Conservation (phyloP, 2,113 vertebrate genomes). For the Pangasianodon hypophthalmus region DNA sequence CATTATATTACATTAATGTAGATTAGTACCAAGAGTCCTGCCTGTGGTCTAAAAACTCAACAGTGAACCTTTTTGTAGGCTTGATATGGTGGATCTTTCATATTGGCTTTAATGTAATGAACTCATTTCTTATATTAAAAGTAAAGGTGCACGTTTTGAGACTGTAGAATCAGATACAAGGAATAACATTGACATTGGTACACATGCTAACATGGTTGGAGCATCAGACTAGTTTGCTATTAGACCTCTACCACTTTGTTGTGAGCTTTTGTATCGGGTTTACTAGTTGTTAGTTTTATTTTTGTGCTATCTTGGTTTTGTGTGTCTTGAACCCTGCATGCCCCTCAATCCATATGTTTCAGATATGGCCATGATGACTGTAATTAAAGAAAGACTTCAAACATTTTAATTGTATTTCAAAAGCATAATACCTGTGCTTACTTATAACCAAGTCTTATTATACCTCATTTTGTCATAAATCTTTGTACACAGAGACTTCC, state of each 20-base stretch:
- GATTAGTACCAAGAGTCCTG: neutral
- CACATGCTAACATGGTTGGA: neutral
- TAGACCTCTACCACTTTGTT: neutral
- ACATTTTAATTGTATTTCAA: conserved; percentile 19
- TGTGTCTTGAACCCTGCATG: neutral
- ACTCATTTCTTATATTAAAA: neutral
- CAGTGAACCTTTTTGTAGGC: neutral
- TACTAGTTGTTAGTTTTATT: neutral
- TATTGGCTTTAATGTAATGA: neutral
- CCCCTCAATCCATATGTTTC: neutral
- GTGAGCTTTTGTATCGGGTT: neutral
- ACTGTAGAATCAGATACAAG: neutral
- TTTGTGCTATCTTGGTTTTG: neutral
- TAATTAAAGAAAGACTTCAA: conserved; percentile 23
- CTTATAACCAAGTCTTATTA: conserved; percentile 27
- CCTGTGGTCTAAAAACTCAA: neutral
- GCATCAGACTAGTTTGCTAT: neutral
- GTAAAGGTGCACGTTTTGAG: neutral
- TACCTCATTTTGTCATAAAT: conserved; percentile 41
- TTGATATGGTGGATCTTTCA: neutral
- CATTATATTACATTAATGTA: neutral
- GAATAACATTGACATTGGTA: neutral
- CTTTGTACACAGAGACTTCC: neutral
- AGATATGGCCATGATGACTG: neutral
- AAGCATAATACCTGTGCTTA: conserved; percentile 14